Base-by-base conservation (phyloP, 2,888 invertebrate species). In the Eubasilissa splendida region DNA sequence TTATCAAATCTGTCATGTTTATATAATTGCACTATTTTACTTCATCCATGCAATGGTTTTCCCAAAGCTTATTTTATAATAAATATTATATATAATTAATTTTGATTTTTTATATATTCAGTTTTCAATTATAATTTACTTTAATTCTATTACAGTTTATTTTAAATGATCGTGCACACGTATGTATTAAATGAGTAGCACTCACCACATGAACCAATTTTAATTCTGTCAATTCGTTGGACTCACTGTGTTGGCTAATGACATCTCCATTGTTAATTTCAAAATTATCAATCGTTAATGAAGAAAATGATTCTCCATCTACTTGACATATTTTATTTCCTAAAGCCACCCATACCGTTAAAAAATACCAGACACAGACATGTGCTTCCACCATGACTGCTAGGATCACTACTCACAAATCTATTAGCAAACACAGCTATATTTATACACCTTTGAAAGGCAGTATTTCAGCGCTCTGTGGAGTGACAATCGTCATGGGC, bases 401-500 rank as follows among this genome's bases (percentile, higher is more conserved):
- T 68, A 54, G 70, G 54, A 63, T 70, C 33, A 63, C 68, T 50
- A 73, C 77, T 80, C 80, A 81, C 76, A 63, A 80, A 81, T 84
- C 86, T 85, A 85, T 85, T 85, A 85, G 84, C 84, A 82, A 81
- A 82, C 84, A 85, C 85, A 80, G 76, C 75, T 70, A 73, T 77
- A 76, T 80, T 76, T 78, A 76, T 79, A 70, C 82, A 74, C 60
- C 74, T 77, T 58, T 65, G 42, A 53, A 75, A 76, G 52, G 22
- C 63, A 66, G 63, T 50, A 68, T 68, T 86, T 89, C 87, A 89
- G 88, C 84, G 42, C 42, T 42, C 86, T 88, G 87, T 89, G 88
- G 85, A 86, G 86, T 85, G 87, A 86, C 89, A 88, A 88, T 88
- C 22, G 63, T 58, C 58, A n/a, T 42, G 42, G 58, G 58, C 58